Evolutionary conservation across 2,797 vertebrate genomes (phyloP).

Genomic region (Notoglanidium macrostoma): DNA sequence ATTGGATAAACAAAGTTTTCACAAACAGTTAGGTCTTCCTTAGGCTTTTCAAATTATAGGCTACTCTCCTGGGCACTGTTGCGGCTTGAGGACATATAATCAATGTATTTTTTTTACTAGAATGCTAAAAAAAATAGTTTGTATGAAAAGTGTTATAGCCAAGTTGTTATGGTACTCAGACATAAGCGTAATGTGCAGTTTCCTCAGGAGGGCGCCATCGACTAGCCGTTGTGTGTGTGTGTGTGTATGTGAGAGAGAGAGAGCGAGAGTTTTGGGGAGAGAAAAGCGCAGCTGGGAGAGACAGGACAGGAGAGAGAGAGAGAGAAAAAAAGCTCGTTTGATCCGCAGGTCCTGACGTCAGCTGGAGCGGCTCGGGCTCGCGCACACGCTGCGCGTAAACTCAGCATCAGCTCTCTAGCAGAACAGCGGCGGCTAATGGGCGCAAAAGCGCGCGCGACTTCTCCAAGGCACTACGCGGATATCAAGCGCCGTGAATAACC

Average conservation of each 20-base stretch:
- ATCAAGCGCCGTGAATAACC: constrained; percentile 58
- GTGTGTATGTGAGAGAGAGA: not conserved
- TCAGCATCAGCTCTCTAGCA: constrained; percentile 54
- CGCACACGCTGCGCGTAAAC: constrained; percentile 35
- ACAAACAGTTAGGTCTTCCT: not conserved
- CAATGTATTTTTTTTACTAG: not conserved
- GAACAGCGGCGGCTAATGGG: constrained; percentile 49
- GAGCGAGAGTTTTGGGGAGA: constrained; percentile 33
- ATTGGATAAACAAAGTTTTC: not conserved
- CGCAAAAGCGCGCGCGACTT: constrained; percentile 60
- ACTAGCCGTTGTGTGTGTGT: constrained; percentile 47
- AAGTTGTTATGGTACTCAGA: not conserved
- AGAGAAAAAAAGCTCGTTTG: constrained; percentile 50
- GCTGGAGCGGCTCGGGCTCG: constrained; percentile 52
- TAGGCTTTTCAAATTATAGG: not conserved
- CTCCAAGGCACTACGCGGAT: constrained; percentile 64
- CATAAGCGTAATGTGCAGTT: not conserved
- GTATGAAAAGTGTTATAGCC: not conserved
- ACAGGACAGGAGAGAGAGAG: not conserved
- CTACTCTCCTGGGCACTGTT: not conserved
- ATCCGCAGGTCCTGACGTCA: constrained; percentile 69
- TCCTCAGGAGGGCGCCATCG: constrained; percentile 72
- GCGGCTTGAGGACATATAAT: not conserved
- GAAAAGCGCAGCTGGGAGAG: constrained; percentile 18
- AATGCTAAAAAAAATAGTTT: not conserved